Percentiles rank a stretch among this genome's conserved stretches.
phyloP scores from a whole-genome alignment of 2,797 vertebrate species.

The Phyllotis vaccarum region DNA sequence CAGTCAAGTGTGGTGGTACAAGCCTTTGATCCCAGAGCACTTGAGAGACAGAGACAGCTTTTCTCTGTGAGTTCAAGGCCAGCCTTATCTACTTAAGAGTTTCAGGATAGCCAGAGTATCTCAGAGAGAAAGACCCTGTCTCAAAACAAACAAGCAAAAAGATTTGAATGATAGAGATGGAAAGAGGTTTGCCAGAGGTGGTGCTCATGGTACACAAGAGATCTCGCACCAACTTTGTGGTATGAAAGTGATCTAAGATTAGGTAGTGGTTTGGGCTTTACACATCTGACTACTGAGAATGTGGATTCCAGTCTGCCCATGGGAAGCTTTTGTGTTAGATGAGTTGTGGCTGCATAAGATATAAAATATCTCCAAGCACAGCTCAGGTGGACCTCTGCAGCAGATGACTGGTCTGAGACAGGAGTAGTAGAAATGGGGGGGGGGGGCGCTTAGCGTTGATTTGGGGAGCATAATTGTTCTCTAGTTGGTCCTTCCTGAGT shows the following conservation, averaged over 20 bases:
- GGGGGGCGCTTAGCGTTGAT: fast-evolving
- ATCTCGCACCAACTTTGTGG: not conserved
- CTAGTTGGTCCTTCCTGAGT: not conserved
- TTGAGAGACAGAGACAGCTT: not conserved
- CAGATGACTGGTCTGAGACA: not conserved
- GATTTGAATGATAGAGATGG: not conserved
- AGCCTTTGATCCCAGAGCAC: not conserved
- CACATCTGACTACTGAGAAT: not conserved
- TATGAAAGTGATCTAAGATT: not conserved
- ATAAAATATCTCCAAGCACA: not conserved
- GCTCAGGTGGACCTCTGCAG: too few relatives aligned
- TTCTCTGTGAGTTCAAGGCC: not conserved
- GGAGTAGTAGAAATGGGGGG: not conserved
- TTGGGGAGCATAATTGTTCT: not conserved
- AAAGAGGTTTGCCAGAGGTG: too few relatives aligned
- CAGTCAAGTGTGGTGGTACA: not conserved
- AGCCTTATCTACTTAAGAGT: not conserved
- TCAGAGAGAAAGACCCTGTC: not conserved
- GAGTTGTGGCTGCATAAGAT: not conserved
- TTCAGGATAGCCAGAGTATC: not conserved
- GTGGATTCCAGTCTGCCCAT: not conserved
- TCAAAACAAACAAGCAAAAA: too few relatives aligned
- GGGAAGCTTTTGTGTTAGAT: not conserved
- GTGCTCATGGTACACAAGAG: not conserved
- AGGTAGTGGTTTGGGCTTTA: not conserved